Conservation (phyloP, 2,797 vertebrate species). For the Semaprochilodus insignis region DNA sequence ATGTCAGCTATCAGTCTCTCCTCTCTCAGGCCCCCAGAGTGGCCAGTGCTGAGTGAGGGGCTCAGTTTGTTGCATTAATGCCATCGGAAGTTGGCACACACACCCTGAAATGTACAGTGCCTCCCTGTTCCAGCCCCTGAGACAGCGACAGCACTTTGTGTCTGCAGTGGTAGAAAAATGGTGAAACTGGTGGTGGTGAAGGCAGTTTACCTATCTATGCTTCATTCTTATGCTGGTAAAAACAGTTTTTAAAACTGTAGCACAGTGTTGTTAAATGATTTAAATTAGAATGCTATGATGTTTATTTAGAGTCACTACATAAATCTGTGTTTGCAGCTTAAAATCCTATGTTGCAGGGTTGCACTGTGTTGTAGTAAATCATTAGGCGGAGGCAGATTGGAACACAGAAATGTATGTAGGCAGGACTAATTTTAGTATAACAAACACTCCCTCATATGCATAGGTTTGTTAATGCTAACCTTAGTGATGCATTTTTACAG, state of each 20-base stretch:
- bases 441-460: too few relatives aligned
- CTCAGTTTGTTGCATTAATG: conserved; percentile 70
- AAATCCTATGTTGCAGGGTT: neutral
- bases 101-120: conserved; percentile 29
- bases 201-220: neutral
- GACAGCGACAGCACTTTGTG: neutral
- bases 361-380: neutral
- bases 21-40: conserved; percentile 43
- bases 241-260: neutral
- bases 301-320: neutral
- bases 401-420: too few relatives aligned
- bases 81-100: conserved; percentile 72
- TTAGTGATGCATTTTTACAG: too few relatives aligned
- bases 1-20: conserved; percentile 56
- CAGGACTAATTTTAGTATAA: too few relatives aligned
- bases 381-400: too few relatives aligned
- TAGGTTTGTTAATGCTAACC: too few relatives aligned
- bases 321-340: neutral
- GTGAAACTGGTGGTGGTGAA: too few relatives aligned
- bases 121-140: neutral
- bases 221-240: neutral
- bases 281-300: neutral
- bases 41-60: conserved; percentile 57
- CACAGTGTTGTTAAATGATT: neutral
- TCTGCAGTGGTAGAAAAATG: neutral